Conservation (phyloP, 2,113 vertebrate genomes). For the Meriones unguiculatus region DNA sequence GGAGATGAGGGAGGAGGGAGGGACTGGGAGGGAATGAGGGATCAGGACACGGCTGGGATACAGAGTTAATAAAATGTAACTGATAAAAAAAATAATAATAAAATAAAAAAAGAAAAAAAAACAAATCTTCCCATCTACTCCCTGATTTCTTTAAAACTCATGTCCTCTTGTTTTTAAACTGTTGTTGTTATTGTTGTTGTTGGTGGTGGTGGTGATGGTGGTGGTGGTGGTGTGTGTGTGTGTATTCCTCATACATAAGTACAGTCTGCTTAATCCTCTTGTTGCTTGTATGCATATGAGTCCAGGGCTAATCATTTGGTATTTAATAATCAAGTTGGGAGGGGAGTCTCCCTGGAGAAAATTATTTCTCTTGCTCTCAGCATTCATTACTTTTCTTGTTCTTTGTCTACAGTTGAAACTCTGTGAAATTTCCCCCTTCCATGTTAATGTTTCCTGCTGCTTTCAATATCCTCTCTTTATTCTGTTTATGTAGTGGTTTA, state of each 20-base stretch:
- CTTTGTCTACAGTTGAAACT: background rate
- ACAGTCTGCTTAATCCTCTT: background rate
- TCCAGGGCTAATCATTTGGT: background rate
- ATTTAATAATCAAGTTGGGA: background rate
- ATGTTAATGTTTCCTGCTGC: background rate
- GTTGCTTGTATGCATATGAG: background rate
- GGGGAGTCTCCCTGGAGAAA: background rate
- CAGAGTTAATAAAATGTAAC: no score
- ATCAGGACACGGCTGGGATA: no score
- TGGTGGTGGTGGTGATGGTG: no score
- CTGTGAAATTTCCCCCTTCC: background rate
- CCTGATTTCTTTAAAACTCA: background rate
- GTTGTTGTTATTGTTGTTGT: no score
- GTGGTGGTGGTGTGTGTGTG: no score
- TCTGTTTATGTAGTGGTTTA: no score
- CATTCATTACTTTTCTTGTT: background rate
- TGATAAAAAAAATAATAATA: no score
- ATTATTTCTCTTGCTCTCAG: background rate
- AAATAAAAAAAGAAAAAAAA: no score
- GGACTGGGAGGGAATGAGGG: no score
- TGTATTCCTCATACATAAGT: no score
- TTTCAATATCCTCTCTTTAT: no score
- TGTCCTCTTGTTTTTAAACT: background rate
- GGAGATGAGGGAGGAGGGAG: no score
- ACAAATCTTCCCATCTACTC: background rate